Evolutionary conservation across 2,888 invertebrate species (phyloP).

Genomic region (Zelleria hepariella): DNA sequence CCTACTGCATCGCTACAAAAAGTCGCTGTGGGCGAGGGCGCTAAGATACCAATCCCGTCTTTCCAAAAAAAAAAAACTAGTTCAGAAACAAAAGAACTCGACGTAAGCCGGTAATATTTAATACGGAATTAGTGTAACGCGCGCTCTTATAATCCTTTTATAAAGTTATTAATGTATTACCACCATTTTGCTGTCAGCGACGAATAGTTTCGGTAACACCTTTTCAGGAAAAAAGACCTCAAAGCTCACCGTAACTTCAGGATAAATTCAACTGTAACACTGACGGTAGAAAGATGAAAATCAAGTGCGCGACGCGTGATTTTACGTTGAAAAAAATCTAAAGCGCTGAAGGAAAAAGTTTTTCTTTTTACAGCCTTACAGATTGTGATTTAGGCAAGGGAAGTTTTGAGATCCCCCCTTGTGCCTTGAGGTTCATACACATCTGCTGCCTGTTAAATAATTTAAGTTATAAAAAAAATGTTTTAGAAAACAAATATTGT

Average conservation of each 20-base stretch:
- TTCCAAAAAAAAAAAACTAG: too few relatives aligned
- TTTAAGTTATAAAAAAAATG: too few relatives aligned
- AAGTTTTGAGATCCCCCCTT: background rate
- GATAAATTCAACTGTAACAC: background rate
- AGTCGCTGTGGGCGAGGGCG: too few relatives aligned
- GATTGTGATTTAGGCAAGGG: conserved; percentile 4
- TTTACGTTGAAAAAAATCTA: background rate
- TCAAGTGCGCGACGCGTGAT: background rate
- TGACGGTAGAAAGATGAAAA: background rate
- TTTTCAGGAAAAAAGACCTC: background rate
- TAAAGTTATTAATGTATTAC: background rate
- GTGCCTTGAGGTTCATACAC: background rate
- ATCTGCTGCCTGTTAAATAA: too few relatives aligned
- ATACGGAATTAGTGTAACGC: background rate
- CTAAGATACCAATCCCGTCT: too few relatives aligned
- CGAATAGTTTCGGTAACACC: background rate
- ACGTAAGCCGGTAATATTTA: background rate
- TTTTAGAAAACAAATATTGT: too few relatives aligned
- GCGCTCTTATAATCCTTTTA: background rate
- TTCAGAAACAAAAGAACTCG: too few relatives aligned
- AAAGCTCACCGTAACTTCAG: background rate
- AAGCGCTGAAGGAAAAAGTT: background rate
- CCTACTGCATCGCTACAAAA: too few relatives aligned
- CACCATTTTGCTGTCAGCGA: background rate
- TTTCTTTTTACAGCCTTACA: background rate